Conservation (phyloP, 23 tunicate genomes). For the Aplidium turbinatum region DNA sequence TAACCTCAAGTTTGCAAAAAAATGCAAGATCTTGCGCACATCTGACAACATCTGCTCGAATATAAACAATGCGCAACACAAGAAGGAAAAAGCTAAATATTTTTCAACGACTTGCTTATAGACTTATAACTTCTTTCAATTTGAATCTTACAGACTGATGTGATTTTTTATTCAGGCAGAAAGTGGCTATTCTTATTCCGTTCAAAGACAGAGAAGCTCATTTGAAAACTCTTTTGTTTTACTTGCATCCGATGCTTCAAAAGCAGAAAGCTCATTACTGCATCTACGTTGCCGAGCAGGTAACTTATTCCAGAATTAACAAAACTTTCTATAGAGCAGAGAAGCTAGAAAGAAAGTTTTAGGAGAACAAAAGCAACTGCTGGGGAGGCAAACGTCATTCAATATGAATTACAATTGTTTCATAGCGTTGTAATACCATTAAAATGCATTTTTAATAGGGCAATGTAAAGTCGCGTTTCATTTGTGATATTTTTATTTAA, state of each 20-base stretch:
- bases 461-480: too few relatives aligned
- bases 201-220: conserved; percentile 96
- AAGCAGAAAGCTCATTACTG: conserved; percentile 75
- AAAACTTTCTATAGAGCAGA: not conserved
- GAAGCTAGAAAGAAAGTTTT: not conserved
- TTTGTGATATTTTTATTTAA: too few relatives aligned
- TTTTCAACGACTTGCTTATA: not conserved
- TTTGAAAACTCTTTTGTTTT: conserved; percentile 67
- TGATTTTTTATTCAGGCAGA: conserved; percentile 47
- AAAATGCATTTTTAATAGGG: too few relatives aligned
- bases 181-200: conserved; percentile 93
- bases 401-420: too few relatives aligned
- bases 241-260: conserved; percentile 84
- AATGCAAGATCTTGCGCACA: too few relatives aligned
- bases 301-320: not conserved
- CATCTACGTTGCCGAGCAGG: conserved; percentile 97
- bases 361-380: too few relatives aligned
- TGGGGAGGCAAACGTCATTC: too few relatives aligned
- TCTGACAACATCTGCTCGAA: too few relatives aligned
- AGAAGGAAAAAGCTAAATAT: not conserved
- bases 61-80: too few relatives aligned
- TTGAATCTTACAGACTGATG: not conserved
- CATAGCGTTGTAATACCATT: too few relatives aligned
- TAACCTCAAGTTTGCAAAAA: too few relatives aligned
- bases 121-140: not conserved